These are phyloP conservation scores for Drosophila testacea DNA, from an alignment of 2,888 invertebrate species.

Conservation along the genomic window DNA sequence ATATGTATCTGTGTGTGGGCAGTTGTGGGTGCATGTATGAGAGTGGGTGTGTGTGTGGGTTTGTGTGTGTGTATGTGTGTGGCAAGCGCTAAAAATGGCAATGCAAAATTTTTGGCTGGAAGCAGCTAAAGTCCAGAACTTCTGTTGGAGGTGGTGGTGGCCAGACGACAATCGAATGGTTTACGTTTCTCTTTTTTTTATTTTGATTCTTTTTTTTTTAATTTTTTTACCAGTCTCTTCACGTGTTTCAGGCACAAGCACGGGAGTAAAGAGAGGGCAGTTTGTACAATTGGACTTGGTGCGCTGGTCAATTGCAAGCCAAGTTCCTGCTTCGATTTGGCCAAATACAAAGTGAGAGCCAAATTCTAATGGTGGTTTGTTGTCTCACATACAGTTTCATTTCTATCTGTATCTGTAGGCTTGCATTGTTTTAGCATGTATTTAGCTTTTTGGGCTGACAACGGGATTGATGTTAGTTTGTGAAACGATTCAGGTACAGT, in stretches of 20 bases:
- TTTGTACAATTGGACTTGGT: slow-evolving; percentile 70
- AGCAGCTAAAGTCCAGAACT: slow-evolving; percentile 46
- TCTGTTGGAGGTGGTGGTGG: slow-evolving; percentile 25
- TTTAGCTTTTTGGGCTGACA: slow-evolving; percentile 41
- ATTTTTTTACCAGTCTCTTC: slow-evolving; percentile 27
- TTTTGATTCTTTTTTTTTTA: slow-evolving; percentile 7
- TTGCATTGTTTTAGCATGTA: slow-evolving; percentile 30
- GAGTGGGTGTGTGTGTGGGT: background rate
- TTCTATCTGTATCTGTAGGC: slow-evolving; percentile 35
- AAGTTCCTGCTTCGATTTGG: slow-evolving; percentile 59
- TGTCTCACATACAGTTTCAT: slow-evolving; percentile 7
- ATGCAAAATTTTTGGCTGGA: slow-evolving; percentile 60
- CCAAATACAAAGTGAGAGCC: slow-evolving; percentile 18
- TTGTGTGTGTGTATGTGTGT: slow-evolving; percentile 7
- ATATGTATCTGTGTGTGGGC: slow-evolving; percentile 1
- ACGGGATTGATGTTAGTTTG: slow-evolving; percentile 55
- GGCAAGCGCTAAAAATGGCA: slow-evolving; percentile 75
- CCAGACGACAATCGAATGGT: slow-evolving; percentile 77
- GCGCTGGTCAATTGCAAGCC: slow-evolving; percentile 78
- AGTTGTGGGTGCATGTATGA: background rate
- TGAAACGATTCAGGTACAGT: slow-evolving; percentile 46
- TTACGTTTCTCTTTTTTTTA: slow-evolving; percentile 49
- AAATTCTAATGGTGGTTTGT: slow-evolving; percentile 43
- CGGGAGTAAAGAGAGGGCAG: slow-evolving; percentile 5
- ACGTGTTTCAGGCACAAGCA: slow-evolving; percentile 9